Percentiles rank a stretch among this genome's conserved stretches.
These are phyloP conservation scores for Himalopsyche phryganea DNA, from an alignment of 1,140 invertebrate species.

Conservation along the genomic window DNA sequence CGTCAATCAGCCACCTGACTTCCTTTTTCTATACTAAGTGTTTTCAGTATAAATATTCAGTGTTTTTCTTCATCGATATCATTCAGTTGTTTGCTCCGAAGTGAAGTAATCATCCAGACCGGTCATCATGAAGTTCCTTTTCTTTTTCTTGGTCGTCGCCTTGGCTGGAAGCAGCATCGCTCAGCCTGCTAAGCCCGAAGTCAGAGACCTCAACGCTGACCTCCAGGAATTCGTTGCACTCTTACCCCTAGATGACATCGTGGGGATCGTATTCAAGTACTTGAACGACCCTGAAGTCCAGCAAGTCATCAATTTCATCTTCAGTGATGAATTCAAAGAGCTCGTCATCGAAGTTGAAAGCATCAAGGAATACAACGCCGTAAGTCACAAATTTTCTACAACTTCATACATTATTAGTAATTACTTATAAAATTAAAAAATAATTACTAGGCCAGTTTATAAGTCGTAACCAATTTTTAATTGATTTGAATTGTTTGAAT, in stretches of 20 bases:
- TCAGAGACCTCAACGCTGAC: conserved; percentile 1
- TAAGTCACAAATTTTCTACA: conserved; percentile 4
- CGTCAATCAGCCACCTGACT: not conserved
- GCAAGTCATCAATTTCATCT: conserved; percentile 17
- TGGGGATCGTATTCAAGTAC: conserved; percentile 10
- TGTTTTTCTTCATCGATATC: no score
- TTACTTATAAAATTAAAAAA: no score
- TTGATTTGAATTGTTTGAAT: no score
- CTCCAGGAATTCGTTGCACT: conserved; percentile 16
- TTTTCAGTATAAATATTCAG: no score
- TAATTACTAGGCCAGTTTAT: no score
- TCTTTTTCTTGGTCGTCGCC: conserved; percentile 4
- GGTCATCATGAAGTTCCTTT: conserved; percentile 14
- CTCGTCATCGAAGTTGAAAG: conserved; percentile 22
- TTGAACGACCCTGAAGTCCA: conserved; percentile 20
- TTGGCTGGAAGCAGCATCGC: conserved; percentile 5
- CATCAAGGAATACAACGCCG: conserved; percentile 19
- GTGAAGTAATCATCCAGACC: not conserved
- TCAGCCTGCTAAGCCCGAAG: not conserved
- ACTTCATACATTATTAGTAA: not conserved
- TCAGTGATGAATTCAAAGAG: conserved; percentile 20
- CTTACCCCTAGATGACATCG: conserved; percentile 9
- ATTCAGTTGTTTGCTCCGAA: no score
- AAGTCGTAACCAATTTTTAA: no score
- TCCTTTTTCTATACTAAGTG: no score